phyloP scores from a whole-genome alignment of 2,113 vertebrate species.

The Pungitius pungitius region DNA sequence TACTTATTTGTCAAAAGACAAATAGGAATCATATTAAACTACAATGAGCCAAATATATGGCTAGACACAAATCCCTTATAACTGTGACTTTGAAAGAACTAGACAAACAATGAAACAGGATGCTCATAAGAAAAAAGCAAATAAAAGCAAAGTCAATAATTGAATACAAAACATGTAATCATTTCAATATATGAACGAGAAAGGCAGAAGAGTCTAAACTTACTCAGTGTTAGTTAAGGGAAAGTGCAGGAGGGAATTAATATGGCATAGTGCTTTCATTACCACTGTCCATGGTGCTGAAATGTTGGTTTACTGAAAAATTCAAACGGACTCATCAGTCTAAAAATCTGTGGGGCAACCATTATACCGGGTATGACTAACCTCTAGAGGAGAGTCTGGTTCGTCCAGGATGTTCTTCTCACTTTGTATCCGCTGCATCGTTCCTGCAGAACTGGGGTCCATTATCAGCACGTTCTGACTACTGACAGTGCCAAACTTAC shows the following conservation, averaged over 20 bases:
- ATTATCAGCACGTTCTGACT: too few relatives aligned
- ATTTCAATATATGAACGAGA: background rate
- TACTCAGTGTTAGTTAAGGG: background rate
- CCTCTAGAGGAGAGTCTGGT: slow-evolving; percentile 1
- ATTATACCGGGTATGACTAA: accelerated
- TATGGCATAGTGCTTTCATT: background rate
- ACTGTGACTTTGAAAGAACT: background rate
- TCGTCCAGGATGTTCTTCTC: background rate
- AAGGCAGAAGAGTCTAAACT: background rate
- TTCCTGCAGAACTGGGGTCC: too few relatives aligned
- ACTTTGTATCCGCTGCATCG: too few relatives aligned
- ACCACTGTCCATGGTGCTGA: slow-evolving; percentile 55
- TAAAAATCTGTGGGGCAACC: background rate
- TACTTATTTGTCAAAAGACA: background rate
- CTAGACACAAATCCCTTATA: background rate
- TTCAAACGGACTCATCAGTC: accelerated
- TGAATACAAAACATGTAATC: background rate
- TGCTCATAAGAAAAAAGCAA: background rate
- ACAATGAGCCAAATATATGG: background rate
- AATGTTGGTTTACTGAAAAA: background rate
- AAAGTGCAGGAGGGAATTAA: background rate
- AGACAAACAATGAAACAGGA: background rate
- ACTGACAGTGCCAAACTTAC: too few relatives aligned
- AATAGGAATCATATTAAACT: background rate
- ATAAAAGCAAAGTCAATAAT: background rate